phyloP scores from a whole-genome alignment of 2,888 invertebrate genomes.

The Volucella inflata region DNA sequence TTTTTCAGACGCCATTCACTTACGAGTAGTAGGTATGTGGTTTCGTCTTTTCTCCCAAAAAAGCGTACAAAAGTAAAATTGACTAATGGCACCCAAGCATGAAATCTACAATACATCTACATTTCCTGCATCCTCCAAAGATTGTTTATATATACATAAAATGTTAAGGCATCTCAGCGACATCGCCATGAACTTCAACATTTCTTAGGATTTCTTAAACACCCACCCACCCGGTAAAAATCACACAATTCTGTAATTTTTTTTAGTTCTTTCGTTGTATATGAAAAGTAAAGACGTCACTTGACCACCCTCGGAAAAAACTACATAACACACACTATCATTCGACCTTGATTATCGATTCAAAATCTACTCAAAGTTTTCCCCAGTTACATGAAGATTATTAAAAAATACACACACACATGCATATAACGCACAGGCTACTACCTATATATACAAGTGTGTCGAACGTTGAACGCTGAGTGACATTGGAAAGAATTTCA shows the following conservation, averaged over 20 bases:
- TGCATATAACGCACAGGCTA: constrained; percentile 32
- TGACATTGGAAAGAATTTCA: constrained; percentile 62
- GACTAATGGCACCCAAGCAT: constrained; percentile 8
- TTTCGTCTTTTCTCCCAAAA: too few relatives aligned
- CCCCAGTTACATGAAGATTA: constrained; percentile 17
- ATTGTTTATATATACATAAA: constrained; percentile 21
- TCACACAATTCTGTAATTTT: not conserved
- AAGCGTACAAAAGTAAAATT: too few relatives aligned
- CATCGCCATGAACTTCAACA: constrained; percentile 56
- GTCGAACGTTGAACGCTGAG: constrained; percentile 21
- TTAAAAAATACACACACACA: constrained; percentile 9
- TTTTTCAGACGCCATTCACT: too few relatives aligned
- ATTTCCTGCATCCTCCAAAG: not conserved
- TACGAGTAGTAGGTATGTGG: too few relatives aligned
- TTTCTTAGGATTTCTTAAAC: constrained; percentile 28
- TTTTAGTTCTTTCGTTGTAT: constrained; percentile 11
- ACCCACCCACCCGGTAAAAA: not conserved
- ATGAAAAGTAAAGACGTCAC: constrained; percentile 52
- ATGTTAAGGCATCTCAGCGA: constrained; percentile 34
- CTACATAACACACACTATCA: constrained; percentile 11
- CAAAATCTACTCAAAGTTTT: constrained; percentile 12
- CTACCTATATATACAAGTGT: not conserved
- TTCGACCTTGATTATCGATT: constrained; percentile 45
- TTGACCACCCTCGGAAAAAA: constrained; percentile 26
- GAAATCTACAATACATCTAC: not conserved